phyloP scores from a whole-genome alignment of 2,888 invertebrate genomes.

The Entomobrya multifasciata region DNA sequence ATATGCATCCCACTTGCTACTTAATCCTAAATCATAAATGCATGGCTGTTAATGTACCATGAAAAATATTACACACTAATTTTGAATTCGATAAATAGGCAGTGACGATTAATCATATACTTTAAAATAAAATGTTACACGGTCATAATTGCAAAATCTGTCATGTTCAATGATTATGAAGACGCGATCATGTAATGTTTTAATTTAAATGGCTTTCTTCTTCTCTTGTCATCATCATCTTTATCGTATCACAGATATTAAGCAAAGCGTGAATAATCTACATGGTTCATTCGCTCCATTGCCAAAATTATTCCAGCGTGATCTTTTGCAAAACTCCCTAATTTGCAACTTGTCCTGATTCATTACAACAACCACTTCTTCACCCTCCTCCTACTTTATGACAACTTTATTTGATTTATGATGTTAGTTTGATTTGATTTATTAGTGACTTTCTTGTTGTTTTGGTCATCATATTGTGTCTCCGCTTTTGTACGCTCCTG shows the following conservation, averaged over 20 bases:
- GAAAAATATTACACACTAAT: too few species aligned
- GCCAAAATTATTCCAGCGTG: neutral
- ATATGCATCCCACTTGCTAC: too few species aligned
- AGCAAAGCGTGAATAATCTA: constrained; percentile 20
- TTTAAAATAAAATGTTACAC: too few species aligned
- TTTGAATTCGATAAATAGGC: too few species aligned
- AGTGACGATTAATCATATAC: too few species aligned
- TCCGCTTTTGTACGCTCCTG: neutral
- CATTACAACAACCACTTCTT: constrained; percentile 26
- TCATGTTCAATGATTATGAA: constrained; percentile 9
- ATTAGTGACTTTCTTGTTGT: constrained; percentile 18
- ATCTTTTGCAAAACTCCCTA: constrained; percentile 3
- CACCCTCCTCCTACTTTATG: constrained; percentile 33
- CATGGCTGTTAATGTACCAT: too few species aligned
- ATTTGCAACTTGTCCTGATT: constrained; percentile 48
- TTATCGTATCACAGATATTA: neutral
- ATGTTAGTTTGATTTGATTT: constrained; percentile 46
- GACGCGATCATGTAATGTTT: constrained; percentile 36
- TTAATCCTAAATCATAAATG: too few species aligned
- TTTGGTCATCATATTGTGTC: constrained; percentile 18
- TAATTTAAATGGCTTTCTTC: constrained; percentile 29
- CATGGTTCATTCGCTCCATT: too few species aligned
- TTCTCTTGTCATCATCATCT: neutral
- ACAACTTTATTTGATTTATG: constrained; percentile 53
- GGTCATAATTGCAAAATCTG: constrained; percentile 6